Base-by-base conservation (phyloP, 2,888 invertebrate species). In the Thera britannica region DNA sequence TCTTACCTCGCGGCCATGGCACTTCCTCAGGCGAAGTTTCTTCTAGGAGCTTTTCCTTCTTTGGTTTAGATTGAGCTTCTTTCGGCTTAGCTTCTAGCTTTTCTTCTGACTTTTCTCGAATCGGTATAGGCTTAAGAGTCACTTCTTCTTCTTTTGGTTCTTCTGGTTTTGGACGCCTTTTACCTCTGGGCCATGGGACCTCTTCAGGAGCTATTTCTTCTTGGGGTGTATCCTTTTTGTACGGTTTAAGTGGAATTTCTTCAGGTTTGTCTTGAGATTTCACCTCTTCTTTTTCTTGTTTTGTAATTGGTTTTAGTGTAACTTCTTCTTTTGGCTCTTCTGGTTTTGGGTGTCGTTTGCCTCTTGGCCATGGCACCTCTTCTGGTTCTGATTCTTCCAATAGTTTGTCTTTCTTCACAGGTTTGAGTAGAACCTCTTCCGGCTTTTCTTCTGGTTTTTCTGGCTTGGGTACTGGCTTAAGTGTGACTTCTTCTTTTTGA, bases 381-480 rank as follows among this genome's bases (percentile, higher is more conserved):
- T 84, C 81, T 3, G 83, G 83, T 64, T 80, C 81, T 23, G 82
- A 72, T 38, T 72, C 87, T 83, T 90, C 80, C n/a, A 69, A 6
- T 3, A 70, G 56, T 64, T 75, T 72, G 58, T 76, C 80, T 63
- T 77, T 77, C 3, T 76, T 80, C 0, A 77, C 60, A 67, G 77
- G 80, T 72, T 72, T 4, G 77, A 65, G 62, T 72, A 62, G 73
- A 62, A 75, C 65, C 93, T 90, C 77, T 89, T 77, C 74, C 3
- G 72, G 72, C 60, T 79, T 70, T 72, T 89, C 86, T 66, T 88
- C 90, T 0, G 84, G 78, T 70, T 90, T 88, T 72, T 90, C 87
- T 68, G 88, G 84, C 63, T 77, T 79, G 4, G 80, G 78, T 54
- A 88, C 77, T 4, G 95, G 94, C 68, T 95, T 94, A 0, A 95